Evolutionary conservation across 2,113 vertebrate species (phyloP).

Genomic region (Hydropotes inermis): DNA sequence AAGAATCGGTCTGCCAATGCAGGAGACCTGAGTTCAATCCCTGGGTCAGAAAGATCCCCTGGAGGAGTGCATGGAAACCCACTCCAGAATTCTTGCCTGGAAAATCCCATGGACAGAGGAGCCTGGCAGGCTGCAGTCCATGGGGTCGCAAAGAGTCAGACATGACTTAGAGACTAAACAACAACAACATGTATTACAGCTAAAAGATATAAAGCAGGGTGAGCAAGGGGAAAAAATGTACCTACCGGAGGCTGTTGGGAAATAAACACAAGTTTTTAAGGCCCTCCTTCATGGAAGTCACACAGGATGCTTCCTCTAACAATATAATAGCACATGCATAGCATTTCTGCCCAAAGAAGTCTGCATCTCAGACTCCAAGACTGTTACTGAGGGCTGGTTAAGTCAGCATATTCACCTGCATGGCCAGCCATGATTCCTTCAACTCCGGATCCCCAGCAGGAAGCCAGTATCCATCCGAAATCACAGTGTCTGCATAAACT

Average conservation of each 20-base stretch:
- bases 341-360: not conserved
- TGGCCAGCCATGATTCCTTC: not conserved
- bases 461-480: not conserved
- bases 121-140: not conserved
- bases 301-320: not conserved
- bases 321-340: not conserved
- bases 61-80: not conserved
- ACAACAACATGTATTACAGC: not conserved
- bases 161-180: not conserved
- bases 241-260: not conserved
- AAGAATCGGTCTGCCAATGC: not conserved
- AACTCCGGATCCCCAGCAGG: not conserved
- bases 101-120: not conserved
- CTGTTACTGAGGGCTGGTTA: not conserved
- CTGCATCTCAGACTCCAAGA: not conserved
- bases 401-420: not conserved
- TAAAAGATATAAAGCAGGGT: not conserved
- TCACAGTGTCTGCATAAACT: not conserved
- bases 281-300: not conserved
- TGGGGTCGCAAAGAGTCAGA: not conserved
- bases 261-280: not conserved
- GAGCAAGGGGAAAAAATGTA: accelerated
- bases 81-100: not conserved
- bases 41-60: not conserved
- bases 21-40: not conserved